Evolutionary conservation across 2,113 vertebrate species (phyloP).

Genomic region (Microcebus lehilahytsara): DNA sequence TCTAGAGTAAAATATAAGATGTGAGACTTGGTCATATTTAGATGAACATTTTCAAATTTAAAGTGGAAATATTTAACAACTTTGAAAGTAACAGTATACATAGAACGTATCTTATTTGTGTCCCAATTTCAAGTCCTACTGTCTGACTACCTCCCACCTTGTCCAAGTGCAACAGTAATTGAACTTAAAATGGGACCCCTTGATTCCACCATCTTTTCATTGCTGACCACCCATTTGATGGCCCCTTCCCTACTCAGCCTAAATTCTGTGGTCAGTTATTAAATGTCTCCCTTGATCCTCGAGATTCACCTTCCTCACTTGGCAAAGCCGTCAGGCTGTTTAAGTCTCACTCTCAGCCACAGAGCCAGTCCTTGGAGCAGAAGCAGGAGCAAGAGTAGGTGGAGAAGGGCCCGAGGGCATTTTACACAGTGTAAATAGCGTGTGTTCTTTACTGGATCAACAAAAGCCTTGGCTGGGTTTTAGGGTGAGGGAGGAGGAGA

Average conservation of each 20-base stretch:
- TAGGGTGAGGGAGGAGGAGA: neutral
- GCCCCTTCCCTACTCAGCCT: neutral
- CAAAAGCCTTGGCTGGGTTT: neutral
- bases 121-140: neutral
- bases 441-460: neutral
- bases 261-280: neutral
- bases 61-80: neutral
- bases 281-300: neutral
- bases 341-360: neutral
- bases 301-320: neutral
- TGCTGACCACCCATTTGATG: neutral
- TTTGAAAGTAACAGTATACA: neutral
- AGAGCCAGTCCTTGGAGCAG: neutral
- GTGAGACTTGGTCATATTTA: neutral
- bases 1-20: neutral
- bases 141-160: neutral
- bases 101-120: no score
- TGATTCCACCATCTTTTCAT: neutral
- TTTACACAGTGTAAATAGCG: no score
- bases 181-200: neutral
- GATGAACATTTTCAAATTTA: neutral
- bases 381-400: no score
- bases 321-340: neutral
- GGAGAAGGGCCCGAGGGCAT: no score
- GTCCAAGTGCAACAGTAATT: neutral